Evolutionary conservation across 1,140 invertebrate genomes (phyloP), one percentile per base, ranked within the genome.

Genomic region (Drosophila malerkotliana): DNA sequence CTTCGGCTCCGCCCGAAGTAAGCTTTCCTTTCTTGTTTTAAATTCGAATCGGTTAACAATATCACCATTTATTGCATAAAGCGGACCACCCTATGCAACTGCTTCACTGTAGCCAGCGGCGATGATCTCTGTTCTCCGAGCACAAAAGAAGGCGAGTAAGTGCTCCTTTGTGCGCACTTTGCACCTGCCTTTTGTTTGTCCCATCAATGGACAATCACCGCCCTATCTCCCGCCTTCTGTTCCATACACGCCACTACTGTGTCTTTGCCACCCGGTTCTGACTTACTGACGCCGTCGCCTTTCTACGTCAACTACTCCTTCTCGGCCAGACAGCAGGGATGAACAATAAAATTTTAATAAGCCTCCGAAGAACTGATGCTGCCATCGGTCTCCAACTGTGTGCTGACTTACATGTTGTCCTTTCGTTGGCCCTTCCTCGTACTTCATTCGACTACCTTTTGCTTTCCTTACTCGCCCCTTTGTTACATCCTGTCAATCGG

Each of bases 151-250:
- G 39, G 26, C 45, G 72, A 61, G 39, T 83, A 90, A 90, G 82
- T 87, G 76, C 71, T 87, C 66, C 67, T 90, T 90, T 90, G 87
- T 90, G 81, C 72, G 66, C 69, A 59, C 68, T 90, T 90, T 72
- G 41, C 83, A 88, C 72, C 75, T 87, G 75, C 63, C 63, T 69
- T 72, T 79, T 67, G 73, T 71, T 73, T 74, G 64, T 80, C 59
- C 54, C 52, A 53, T 63, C 62, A 74, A 74, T 74, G 72, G 60
- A 64, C 71, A 74, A 74, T 69, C 56, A 41, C 72, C 52, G 63
- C 52, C 72, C 53, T 14, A 34, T 14, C 15, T 26, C 24, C 24
- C 47, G 32, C 68, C 52, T 9, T 12, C 26, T 21, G 39, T 21
- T 39, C 6, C 39, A 34, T 47, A 15, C 45, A 41, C 51, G 48